A percentile compares a stretch with the other conserved stretches of the same genome.
These are phyloP conservation scores for Argentina silus DNA, from an alignment of 2,797 vertebrate genomes.

Conservation along the genomic window DNA sequence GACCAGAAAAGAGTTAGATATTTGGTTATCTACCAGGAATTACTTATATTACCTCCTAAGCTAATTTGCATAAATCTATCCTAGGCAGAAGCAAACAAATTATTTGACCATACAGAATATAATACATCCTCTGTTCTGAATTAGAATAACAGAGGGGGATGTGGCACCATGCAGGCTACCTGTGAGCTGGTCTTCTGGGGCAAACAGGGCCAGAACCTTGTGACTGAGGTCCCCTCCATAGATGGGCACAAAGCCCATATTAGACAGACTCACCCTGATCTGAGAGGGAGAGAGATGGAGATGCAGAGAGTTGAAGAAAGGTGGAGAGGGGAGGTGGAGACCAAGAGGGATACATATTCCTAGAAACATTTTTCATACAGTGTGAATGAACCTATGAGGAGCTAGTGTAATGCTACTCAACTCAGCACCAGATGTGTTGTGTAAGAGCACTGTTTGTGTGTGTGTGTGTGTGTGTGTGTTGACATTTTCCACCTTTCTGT, in stretches of 20 bases:
- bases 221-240: slow-evolving; percentile 79
- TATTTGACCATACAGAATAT: too few relatives aligned
- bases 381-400: too few relatives aligned
- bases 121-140: too few relatives aligned
- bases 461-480: slow-evolving; percentile 2
- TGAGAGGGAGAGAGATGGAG: slow-evolving; percentile 44
- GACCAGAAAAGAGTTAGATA: neutral
- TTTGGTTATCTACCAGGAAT: neutral
- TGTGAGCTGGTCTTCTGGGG: slow-evolving; percentile 81
- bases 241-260: slow-evolving; percentile 81
- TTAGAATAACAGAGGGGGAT: too few relatives aligned
- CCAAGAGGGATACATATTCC: too few relatives aligned
- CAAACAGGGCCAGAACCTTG: slow-evolving; percentile 86
- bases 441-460: neutral
- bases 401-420: too few relatives aligned
- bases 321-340: neutral
- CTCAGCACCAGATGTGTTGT: neutral
- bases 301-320: neutral
- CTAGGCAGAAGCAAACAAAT: too few relatives aligned
- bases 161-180: slow-evolving; percentile 59
- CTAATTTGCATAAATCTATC: too few relatives aligned
- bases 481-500: slow-evolving; percentile 63
- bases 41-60: too few relatives aligned
- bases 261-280: slow-evolving; percentile 79
- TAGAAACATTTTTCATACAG: too few relatives aligned